These are phyloP conservation scores for Parotia lawesii DNA, from an alignment of 2,113 vertebrate species.

Conservation along the genomic window DNA sequence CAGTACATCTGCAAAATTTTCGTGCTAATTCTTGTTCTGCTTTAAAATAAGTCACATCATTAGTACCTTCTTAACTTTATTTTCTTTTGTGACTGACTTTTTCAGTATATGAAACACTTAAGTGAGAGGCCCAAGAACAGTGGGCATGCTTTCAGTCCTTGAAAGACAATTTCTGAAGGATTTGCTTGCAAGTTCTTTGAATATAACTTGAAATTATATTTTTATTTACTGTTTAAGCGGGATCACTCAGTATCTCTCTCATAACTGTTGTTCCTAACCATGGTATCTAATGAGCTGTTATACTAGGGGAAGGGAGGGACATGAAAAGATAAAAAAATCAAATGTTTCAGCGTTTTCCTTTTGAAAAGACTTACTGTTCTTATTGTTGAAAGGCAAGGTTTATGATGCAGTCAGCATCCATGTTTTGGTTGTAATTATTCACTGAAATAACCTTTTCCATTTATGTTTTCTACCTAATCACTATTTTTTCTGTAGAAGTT, in stretches of 20 bases:
- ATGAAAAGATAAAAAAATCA: background rate
- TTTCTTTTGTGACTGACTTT: background rate
- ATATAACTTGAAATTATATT: background rate
- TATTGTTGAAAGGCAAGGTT: background rate
- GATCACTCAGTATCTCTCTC: background rate
- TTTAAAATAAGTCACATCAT: background rate
- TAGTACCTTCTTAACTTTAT: background rate
- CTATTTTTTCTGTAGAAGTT: background rate
- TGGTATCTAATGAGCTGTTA: background rate
- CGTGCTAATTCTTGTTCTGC: background rate
- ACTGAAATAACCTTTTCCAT: background rate
- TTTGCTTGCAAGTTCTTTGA: background rate
- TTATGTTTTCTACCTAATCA: background rate
- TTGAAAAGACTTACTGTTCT: background rate
- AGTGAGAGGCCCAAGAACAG: background rate
- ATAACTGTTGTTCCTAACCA: background rate
- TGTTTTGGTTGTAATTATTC: background rate
- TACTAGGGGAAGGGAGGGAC: background rate
- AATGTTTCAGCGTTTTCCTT: background rate
- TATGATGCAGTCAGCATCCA: background rate
- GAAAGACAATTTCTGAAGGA: background rate
- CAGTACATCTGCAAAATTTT: background rate
- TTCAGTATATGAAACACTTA: background rate
- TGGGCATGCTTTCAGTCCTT: background rate
- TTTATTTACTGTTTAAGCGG: background rate